Percentiles rank a stretch among this genome's conserved stretches.
Conservation (phyloP, 2,888 invertebrate species). For the Busseola fusca region DNA sequence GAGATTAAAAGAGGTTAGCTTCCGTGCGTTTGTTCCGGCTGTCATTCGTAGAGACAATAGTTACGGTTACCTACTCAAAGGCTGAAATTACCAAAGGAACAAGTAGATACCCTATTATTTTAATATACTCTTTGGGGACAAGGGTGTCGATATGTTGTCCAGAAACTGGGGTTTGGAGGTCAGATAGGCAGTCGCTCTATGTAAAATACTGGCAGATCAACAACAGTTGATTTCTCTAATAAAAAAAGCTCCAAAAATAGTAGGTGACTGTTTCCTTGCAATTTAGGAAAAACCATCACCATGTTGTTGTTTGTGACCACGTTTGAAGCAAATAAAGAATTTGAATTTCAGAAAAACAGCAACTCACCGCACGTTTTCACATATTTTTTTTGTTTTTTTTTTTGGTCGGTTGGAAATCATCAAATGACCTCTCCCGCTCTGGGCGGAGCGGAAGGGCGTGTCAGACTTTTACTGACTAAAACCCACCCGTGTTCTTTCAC, state of each 20-base stretch:
- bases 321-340: too few species aligned
- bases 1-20: background rate
- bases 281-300: background rate
- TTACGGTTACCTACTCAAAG: background rate
- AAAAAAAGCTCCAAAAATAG: background rate
- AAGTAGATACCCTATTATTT: too few species aligned
- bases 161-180: background rate
- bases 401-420: too few species aligned
- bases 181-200: background rate
- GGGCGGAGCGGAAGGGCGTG: too few species aligned
- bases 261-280: background rate
- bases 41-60: background rate
- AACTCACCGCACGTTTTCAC: background rate
- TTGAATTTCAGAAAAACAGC: too few species aligned
- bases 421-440: too few species aligned
- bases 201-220: too few species aligned
- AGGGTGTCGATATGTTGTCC: background rate
- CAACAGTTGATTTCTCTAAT: background rate
- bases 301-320: too few species aligned
- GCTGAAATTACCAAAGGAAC: background rate
- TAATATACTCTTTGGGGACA: too few species aligned
- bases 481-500: too few species aligned
- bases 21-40: background rate
- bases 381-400: too few species aligned
- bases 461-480: too few species aligned